Conservation (phyloP, 92 coral and sea anemone species). For the Paramuricea clavata region DNA sequence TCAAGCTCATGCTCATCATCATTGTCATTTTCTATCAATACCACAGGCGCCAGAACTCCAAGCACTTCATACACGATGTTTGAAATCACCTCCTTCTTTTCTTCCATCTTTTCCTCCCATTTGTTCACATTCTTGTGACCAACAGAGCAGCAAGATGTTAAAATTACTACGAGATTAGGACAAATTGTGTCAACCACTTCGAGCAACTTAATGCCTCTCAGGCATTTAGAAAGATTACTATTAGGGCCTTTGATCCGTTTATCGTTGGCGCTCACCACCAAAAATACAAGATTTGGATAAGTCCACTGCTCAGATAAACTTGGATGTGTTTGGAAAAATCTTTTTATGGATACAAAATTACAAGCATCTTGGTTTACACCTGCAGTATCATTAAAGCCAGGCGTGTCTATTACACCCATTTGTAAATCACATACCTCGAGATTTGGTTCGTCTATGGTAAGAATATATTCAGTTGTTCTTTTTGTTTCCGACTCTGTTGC, state of each 20-base stretch:
- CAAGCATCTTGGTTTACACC: slow-evolving; percentile 21
- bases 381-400: slow-evolving; percentile 14
- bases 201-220: slow-evolving; percentile 6
- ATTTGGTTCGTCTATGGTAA: background rate
- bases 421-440: background rate
- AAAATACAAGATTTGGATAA: slow-evolving; percentile 29
- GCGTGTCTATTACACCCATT: slow-evolving; percentile 16
- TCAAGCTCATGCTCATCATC: slow-evolving; percentile 8
- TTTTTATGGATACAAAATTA: slow-evolving; percentile 8
- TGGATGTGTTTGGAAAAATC: slow-evolving; percentile 22
- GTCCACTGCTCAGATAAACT: background rate
- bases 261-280: slow-evolving; percentile 8
- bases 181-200: background rate
- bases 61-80: background rate
- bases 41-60: slow-evolving; percentile 9
- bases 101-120: slow-evolving; percentile 18
- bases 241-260: background rate
- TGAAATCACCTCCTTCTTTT: slow-evolving; percentile 10
- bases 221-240: background rate
- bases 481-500: background rate
- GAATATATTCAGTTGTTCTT: slow-evolving; percentile 9
- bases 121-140: background rate
- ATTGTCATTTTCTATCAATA: slow-evolving; percentile 1
- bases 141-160: slow-evolving; percentile 31
- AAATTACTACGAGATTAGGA: slow-evolving; percentile 13